Evolutionary conservation across 2,113 vertebrate species (phyloP).

Genomic region (Paraplagusia blochii): DNA sequence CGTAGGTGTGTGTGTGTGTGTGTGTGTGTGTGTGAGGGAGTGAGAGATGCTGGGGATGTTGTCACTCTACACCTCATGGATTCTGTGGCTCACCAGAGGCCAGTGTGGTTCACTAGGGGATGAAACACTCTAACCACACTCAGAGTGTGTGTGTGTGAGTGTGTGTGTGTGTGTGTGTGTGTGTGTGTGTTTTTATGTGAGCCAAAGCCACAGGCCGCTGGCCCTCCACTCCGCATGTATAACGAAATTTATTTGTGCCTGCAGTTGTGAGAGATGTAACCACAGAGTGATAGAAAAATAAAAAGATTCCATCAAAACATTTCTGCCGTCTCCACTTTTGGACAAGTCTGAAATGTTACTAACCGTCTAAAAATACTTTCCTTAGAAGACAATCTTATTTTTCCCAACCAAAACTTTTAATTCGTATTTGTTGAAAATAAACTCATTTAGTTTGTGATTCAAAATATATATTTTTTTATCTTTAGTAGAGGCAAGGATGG

Average conservation of each 20-base stretch:
- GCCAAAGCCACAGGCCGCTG: constrained; percentile 49
- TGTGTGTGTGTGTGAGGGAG: neutral
- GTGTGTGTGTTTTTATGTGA: constrained; percentile 9
- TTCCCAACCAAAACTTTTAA: too few species aligned
- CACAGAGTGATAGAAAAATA: too few species aligned
- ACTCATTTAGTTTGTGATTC: too few species aligned
- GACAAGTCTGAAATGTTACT: too few species aligned
- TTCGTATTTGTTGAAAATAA: too few species aligned
- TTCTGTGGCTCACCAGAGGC: constrained; percentile 74
- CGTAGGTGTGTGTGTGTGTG: neutral
- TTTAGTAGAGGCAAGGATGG: too few species aligned
- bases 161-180: constrained; percentile 10
- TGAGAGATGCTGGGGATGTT: constrained; percentile 13
- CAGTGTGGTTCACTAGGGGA: constrained; percentile 71
- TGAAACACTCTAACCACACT: constrained; percentile 71
- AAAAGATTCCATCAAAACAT: too few species aligned
- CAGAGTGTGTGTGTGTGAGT: constrained; percentile 11
- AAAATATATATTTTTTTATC: too few species aligned
- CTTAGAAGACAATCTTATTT: too few species aligned
- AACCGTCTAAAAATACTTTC: too few species aligned
- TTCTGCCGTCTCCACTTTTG: too few species aligned
- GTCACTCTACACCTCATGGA: constrained; percentile 70
- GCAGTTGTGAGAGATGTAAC: constrained; percentile 3
- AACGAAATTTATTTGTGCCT: constrained; percentile 35
- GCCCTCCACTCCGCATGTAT: constrained; percentile 17